Base-by-base conservation (phyloP, 2,113 vertebrate genomes). In the Siphamia tubifer region DNA sequence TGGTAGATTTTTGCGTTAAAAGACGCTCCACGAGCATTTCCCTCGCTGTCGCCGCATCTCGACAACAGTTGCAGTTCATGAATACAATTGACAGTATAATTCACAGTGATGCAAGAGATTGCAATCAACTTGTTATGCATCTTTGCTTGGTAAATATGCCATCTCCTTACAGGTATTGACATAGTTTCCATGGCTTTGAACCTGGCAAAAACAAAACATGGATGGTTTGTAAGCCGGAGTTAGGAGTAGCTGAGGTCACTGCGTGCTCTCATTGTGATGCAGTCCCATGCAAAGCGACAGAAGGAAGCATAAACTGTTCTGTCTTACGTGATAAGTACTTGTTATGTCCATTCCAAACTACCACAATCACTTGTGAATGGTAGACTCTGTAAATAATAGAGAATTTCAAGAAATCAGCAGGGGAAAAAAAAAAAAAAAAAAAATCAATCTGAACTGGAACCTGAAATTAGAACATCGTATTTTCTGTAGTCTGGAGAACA, bases 161-260 rank as follows among this genome's bases (percentile, higher is more conserved):
- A 28, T 66, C 79, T 80, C 76, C 79, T 89, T 67, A 82, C 84
- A 89, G 87, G 82, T 89, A 86, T 81, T 88, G 80, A 91, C 81
- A 81, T 30, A 77, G 77, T 75, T 79, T 78, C 42, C 39, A 9
- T 64, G 48, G 81, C 88, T 90, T 89, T 91, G 86, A 90, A 88
- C 56, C 63, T 35, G 66, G 58, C 40, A 80, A 77, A 82, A 66
- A 76, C 42, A 74, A 70, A 81, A 79, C 57, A 82, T 45, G 57
- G 20, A 42, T 6, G 2, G 6, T 44, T 44, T 68, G 57, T 67
- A 32, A 38, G 20, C 31, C 38, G 1, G 32, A 54, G 34, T 58
- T 24, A 32, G 54, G 21, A 51, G 52, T 54, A 67, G 63, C 38
- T 58, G 53, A 75, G 58, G 64, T 66, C 63, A 68, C 12, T 3